These are phyloP conservation scores for Agonopterix arenella DNA, from an alignment of 2,888 invertebrate species.

Conservation along the genomic window DNA sequence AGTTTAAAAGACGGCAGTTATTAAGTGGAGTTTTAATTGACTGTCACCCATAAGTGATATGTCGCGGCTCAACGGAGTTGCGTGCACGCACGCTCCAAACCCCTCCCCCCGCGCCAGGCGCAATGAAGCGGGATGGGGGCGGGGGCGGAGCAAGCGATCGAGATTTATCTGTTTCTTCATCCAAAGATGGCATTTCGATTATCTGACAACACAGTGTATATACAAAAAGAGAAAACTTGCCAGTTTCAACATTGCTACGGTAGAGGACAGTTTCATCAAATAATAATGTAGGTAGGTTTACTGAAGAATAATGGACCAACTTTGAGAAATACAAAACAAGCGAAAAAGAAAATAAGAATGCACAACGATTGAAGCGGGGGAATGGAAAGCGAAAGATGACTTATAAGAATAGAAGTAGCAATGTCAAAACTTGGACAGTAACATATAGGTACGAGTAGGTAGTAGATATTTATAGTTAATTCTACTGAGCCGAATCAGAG, in stretches of 20 bases:
- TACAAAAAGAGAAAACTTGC: constrained; percentile 25
- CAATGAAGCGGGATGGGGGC: not conserved
- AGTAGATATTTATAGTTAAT: constrained; percentile 30
- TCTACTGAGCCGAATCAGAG: constrained; percentile 60
- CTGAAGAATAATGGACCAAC: constrained; percentile 43
- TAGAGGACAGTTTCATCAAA: constrained; percentile 11
- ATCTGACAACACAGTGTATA: constrained; percentile 56
- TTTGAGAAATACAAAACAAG: constrained; percentile 63
- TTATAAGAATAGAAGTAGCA: constrained; percentile 47
- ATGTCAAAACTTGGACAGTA: constrained; percentile 63
- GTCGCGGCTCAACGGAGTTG: constrained; percentile 35
- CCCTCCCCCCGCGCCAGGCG: not conserved
- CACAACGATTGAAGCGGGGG: constrained; percentile 25
- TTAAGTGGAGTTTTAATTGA: constrained; percentile 49
- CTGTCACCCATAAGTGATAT: constrained; percentile 62
- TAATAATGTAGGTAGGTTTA: constrained; percentile 17
- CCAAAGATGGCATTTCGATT: not conserved
- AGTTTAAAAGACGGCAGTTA: constrained; percentile 32
- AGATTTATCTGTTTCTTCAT: not conserved
- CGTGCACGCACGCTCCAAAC: no score
- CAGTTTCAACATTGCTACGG: constrained; percentile 72
- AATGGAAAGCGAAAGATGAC: constrained; percentile 15
- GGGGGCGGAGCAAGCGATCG: not conserved
- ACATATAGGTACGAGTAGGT: constrained; percentile 1
- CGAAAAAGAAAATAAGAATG: constrained; percentile 24